These are phyloP conservation scores for Hypselothyrea guttata DNA, from an alignment of 2,888 invertebrate genomes.

Conservation along the genomic window DNA sequence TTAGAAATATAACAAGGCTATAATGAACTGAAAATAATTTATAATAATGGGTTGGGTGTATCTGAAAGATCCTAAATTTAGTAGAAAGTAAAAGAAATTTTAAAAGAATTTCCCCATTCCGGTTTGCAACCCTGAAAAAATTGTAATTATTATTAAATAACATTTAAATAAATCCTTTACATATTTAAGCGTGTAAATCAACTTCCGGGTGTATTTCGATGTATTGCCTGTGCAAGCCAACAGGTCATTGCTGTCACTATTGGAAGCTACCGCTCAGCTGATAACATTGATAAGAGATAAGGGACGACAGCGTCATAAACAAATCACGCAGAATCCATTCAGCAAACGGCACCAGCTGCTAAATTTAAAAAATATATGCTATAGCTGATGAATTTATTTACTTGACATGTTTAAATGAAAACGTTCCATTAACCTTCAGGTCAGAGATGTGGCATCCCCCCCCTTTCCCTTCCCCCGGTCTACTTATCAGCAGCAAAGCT, in stretches of 20 bases:
- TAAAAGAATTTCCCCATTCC: no score
- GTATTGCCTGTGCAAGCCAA: background rate
- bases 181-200: slow-evolving; percentile 12
- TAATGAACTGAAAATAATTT: no score
- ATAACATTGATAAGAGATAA: slow-evolving; percentile 27
- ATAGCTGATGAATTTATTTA: slow-evolving; percentile 11
- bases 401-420: slow-evolving; percentile 10
- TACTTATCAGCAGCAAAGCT: slow-evolving; percentile 34
- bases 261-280: slow-evolving; percentile 5
- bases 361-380: slow-evolving; percentile 1
- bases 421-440: slow-evolving; percentile 38
- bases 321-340: slow-evolving; percentile 34
- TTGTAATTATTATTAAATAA: no score
- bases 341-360: slow-evolving; percentile 1
- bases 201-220: slow-evolving; percentile 32
- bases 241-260: slow-evolving; percentile 24
- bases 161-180: no score
- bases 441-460: slow-evolving; percentile 14
- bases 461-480: background rate
- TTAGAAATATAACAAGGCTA: no score
- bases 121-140: no score
- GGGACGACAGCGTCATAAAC: slow-evolving; percentile 2
- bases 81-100: no score
- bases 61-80: no score
- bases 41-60: no score